Evolutionary conservation across 2,888 invertebrate species (phyloP), one percentile per base, ranked within the genome.

Genomic region (Morpho helenor): DNA sequence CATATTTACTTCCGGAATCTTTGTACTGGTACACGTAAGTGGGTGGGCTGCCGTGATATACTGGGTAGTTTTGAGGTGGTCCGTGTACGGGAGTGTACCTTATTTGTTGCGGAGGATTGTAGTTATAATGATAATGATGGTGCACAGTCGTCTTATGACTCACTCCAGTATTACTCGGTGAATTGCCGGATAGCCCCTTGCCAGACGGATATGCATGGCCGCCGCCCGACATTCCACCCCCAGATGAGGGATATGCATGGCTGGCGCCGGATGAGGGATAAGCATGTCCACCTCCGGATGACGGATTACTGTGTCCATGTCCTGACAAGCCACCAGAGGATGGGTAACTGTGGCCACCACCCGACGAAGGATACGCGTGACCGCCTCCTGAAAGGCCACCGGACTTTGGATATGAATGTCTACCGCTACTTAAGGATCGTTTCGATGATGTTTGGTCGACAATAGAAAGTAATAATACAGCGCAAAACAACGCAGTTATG

Each of bases 1-100:
- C 84, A 64, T 87, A 89, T 71, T 85, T 87, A 67, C 88, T 88
- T 52, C 82, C 87, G 0, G 88, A 89, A 62, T 88, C 74, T 63
- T 83, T 79, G 68, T 86, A 84, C 57, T 87, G 71, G 61, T 89
- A 86, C 7, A 89, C 87, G 66, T 87, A 87, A 23, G 73, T 82
- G 2, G 88, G 88, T 3, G 87, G 88, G 0, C 73, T 52, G 8
- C 84, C 84, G 5, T 66, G 84, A 64, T 87, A 89, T 3, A 87
- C 86, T 39, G 88, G 88, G 58, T 87, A 88, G 61, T 52, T 71
- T 10, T 73, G 55, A 8, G 84, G 71, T 1, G 76, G 65, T 6
- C 77, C 81, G 44, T 74, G 74, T 1, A 65, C 63, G 1, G 84
- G 79, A 0, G 77, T 70, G 63, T 87, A 87, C 44, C 74, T 75